Conservation (phyloP, 2,888 invertebrate genomes). For the Bedellia somnulentella region DNA sequence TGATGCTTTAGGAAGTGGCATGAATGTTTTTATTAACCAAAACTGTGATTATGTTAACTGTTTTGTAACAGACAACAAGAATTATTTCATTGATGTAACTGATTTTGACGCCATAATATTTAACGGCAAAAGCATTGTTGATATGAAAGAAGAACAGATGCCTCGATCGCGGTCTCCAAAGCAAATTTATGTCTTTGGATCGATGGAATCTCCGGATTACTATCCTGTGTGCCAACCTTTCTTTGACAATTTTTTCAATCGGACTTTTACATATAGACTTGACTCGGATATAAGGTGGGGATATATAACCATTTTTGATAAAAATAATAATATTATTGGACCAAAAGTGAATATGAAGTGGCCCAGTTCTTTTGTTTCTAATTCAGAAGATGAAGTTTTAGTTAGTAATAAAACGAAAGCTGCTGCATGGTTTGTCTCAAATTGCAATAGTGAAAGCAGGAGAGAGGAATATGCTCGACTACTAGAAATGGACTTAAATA, state of each 20-base stretch:
- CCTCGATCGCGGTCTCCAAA: slow-evolving; percentile 6
- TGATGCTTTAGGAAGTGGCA: slow-evolving; percentile 8
- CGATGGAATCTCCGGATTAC: slow-evolving; percentile 11
- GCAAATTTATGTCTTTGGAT: slow-evolving; percentile 10
- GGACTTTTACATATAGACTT: slow-evolving; percentile 13
- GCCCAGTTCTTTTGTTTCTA: slow-evolving; percentile 1
- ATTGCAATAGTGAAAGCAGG: slow-evolving; percentile 4
- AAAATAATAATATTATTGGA: slow-evolving; percentile 1
- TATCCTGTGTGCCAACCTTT: slow-evolving; percentile 9
- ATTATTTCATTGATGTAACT: slow-evolving; percentile 6
- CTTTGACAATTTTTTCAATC: slow-evolving; percentile 11
- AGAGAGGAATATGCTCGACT: slow-evolving; percentile 4
- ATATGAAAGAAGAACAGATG: background rate
- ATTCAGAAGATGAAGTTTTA: slow-evolving; percentile 1
- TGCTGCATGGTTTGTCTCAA: slow-evolving; percentile 8
- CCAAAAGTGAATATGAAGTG: slow-evolving; percentile 6
- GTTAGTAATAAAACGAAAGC: slow-evolving; percentile 5
- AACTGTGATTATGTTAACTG: slow-evolving; percentile 14
- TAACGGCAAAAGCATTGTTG: background rate
- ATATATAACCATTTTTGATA: slow-evolving; percentile 7
- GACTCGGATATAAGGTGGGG: slow-evolving; percentile 10
- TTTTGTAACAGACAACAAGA: slow-evolving; percentile 11
- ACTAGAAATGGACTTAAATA: slow-evolving; percentile 5
- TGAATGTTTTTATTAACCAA: slow-evolving; percentile 11
- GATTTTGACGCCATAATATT: slow-evolving; percentile 1